These are phyloP conservation scores for Corbicula japonica DNA, from an alignment of 2,888 invertebrate species.

Conservation along the genomic window DNA sequence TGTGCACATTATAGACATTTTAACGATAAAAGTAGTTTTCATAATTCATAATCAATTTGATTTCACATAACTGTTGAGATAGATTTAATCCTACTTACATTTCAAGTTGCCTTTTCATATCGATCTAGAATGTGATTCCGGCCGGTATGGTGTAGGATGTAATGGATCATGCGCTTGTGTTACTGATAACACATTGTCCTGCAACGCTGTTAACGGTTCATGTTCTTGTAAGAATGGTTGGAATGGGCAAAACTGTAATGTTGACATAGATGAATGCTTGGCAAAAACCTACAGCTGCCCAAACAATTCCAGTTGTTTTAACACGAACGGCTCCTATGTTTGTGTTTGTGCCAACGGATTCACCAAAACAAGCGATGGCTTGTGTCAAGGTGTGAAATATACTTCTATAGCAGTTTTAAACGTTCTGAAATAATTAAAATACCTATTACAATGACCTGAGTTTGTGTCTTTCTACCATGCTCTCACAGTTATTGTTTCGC, in stretches of 20 bases:
- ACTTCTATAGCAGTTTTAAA: no score
- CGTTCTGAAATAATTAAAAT: no score
- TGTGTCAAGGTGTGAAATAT: conserved; percentile 13
- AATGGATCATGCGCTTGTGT: not conserved
- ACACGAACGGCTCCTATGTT: conserved; percentile 32
- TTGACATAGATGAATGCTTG: conserved; percentile 31
- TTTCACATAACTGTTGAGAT: no score
- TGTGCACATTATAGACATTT: no score
- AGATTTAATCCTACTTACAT: no score
- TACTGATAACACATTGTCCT: conserved; percentile 4
- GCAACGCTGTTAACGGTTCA: conserved; percentile 10
- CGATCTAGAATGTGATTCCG: conserved; percentile 1
- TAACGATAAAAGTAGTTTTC: no score
- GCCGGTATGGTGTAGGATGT: not conserved
- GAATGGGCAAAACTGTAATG: not conserved
- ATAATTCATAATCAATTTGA: no score
- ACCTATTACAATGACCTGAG: no score
- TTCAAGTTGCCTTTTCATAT: no score
- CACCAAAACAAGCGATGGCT: conserved; percentile 9
- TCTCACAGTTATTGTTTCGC: no score
- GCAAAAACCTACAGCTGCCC: conserved; percentile 29
- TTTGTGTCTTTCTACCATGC: no score
- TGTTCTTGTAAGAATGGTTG: conserved; percentile 25
- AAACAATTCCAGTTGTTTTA: conserved; percentile 19
- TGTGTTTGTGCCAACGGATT: conserved; percentile 45